A percentile compares a stretch with the other conserved stretches of the same genome.
Conservation (phyloP, 1,140 invertebrate species). For the Zaprionus africanus region DNA sequence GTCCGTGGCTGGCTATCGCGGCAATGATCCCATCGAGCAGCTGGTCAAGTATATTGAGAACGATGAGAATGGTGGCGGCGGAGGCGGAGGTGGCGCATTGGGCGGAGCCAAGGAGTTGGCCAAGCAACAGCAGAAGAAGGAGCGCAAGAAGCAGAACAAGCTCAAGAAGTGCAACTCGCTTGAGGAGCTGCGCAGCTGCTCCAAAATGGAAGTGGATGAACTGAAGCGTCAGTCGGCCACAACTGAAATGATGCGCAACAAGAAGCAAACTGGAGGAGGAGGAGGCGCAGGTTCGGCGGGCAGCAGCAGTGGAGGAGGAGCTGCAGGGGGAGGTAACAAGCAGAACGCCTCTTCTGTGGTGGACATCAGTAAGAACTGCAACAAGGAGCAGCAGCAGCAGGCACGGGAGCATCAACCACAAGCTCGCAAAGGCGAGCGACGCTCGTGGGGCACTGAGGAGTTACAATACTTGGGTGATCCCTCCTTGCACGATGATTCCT, state of each 20-base stretch:
- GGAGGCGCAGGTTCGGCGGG: neutral
- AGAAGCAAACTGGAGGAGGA: slow-evolving; percentile 24
- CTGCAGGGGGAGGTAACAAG: slow-evolving; percentile 20
- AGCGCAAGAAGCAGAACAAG: slow-evolving; percentile 74
- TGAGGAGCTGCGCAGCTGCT: slow-evolving; percentile 87
- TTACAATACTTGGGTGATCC: slow-evolving; percentile 74
- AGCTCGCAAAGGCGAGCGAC: slow-evolving; percentile 85
- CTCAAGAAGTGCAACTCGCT: slow-evolving; percentile 88
- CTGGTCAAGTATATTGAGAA: slow-evolving; percentile 85
- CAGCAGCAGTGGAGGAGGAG: neutral
- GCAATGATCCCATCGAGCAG: slow-evolving; percentile 86
- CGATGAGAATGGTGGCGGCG: slow-evolving; percentile 40
- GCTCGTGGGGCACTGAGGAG: slow-evolving; percentile 88
- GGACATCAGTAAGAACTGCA: slow-evolving; percentile 64
- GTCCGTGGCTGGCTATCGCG: slow-evolving; percentile 86
- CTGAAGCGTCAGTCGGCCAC: slow-evolving; percentile 79
- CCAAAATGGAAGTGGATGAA: slow-evolving; percentile 80
- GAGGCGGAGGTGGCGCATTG: slow-evolving; percentile 12
- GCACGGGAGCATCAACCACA: slow-evolving; percentile 12
- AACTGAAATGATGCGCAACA: slow-evolving; percentile 84
- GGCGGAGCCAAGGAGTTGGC: slow-evolving; percentile 2
- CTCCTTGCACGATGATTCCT: neutral
- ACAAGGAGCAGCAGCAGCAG: slow-evolving; percentile 48
- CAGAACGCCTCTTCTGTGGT: slow-evolving; percentile 68
- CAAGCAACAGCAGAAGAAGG: slow-evolving; percentile 69